Evolutionary conservation across 1,140 invertebrate species (phyloP).

Genomic region (Procambarus clarkii): DNA sequence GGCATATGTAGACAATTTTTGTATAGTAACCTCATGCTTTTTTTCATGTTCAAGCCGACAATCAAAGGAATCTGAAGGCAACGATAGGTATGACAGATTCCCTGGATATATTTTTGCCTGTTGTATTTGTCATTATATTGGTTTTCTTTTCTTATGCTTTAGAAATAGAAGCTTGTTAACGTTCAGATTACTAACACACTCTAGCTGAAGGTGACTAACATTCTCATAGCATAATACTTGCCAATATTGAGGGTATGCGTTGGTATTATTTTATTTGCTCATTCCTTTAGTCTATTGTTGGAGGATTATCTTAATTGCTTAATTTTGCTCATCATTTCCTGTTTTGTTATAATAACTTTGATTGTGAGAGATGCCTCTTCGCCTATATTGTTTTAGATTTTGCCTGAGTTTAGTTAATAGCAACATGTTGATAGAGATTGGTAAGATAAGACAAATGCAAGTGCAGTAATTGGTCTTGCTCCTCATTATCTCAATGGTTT

Average conservation of each 20-base stretch:
- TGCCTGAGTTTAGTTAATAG: background rate
- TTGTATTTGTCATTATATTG: background rate
- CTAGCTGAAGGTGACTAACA: background rate
- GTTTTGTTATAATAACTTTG: no score
- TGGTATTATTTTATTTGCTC: background rate
- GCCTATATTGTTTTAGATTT: no score
- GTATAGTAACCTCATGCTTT: slow-evolving; percentile 22
- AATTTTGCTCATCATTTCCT: no score
- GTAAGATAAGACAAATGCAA: background rate
- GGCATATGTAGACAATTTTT: background rate
- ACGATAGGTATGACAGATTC: slow-evolving; percentile 31
- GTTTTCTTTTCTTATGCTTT: background rate
- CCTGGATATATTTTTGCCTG: slow-evolving; percentile 3
- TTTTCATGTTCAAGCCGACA: slow-evolving; percentile 48
- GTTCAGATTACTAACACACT: slow-evolving; percentile 1
- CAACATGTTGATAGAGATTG: background rate
- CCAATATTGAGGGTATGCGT: background rate
- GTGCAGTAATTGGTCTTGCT: no score
- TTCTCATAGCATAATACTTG: background rate
- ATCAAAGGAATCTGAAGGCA: slow-evolving; percentile 36
- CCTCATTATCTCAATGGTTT: no score
- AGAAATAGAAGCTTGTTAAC: background rate
- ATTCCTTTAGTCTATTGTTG: background rate
- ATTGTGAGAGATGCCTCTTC: no score
- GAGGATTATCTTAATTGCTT: background rate